phyloP scores from a whole-genome alignment of 2,888 invertebrate species.

The Acronicta aceris region DNA sequence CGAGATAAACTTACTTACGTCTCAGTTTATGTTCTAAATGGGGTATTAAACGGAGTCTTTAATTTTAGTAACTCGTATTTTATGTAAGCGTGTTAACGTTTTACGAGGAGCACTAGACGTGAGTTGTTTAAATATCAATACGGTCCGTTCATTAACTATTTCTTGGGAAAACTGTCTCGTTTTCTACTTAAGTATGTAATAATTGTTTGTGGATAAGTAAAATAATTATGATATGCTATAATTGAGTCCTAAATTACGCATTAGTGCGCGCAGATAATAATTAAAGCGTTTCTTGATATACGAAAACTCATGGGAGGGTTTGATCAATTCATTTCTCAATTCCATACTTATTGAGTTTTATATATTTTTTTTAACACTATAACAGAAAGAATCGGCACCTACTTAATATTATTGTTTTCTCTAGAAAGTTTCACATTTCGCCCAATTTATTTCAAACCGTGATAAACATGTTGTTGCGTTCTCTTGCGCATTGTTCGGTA shows the following conservation, averaged over 20 bases:
- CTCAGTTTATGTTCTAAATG: conserved; percentile 69
- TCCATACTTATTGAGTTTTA: too few relatives aligned
- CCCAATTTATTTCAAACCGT: conserved; percentile 7
- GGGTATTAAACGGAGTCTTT: conserved; percentile 74
- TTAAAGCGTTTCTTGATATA: too few relatives aligned
- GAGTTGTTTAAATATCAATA: conserved; percentile 76
- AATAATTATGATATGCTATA: conserved; percentile 7
- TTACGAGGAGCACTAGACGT: conserved; percentile 78
- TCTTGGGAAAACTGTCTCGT: conserved; percentile 40
- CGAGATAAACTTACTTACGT: conserved; percentile 66
- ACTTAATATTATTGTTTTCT: background rate
- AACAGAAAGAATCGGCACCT: too few relatives aligned
- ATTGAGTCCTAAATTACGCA: too few relatives aligned
- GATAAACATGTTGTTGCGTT: conserved; percentile 21
- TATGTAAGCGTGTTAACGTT: conserved; percentile 76
- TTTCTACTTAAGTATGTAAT: background rate
- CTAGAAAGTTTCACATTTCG: conserved; percentile 18
- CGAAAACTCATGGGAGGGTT: too few relatives aligned
- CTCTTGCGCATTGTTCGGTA: conserved; percentile 9
- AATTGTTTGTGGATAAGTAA: conserved; percentile 11
- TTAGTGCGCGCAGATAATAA: too few relatives aligned
- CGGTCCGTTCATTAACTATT: conserved; percentile 60
- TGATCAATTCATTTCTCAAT: too few relatives aligned
- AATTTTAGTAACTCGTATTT: conserved; percentile 77
- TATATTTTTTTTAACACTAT: too few relatives aligned